These are phyloP conservation scores for Rhamphomyia laevipes DNA, from an alignment of 2,888 invertebrate species.

Conservation along the genomic window DNA sequence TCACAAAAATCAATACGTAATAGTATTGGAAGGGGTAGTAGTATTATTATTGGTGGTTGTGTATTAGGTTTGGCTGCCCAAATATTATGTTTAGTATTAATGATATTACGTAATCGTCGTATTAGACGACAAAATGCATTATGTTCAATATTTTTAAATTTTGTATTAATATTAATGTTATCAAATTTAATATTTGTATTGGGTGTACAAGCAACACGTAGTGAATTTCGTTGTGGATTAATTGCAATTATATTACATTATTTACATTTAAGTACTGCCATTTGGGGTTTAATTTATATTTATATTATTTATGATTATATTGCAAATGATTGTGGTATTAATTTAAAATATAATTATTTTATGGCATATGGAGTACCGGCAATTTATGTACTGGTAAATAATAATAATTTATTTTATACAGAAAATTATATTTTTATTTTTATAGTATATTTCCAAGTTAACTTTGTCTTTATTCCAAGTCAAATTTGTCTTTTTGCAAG, in stretches of 20 bases:
- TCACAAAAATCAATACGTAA: conserved; percentile 39
- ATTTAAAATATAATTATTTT: conserved; percentile 47
- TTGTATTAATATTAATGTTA: conserved; percentile 47
- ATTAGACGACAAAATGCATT: conserved; percentile 17
- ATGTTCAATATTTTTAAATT: conserved; percentile 46
- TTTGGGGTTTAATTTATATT: conserved; percentile 57
- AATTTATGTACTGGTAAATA: conserved; percentile 52
- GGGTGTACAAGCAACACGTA: conserved; percentile 55
- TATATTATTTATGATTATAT: conserved; percentile 49
- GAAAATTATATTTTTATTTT: neutral
- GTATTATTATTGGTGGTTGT: conserved; percentile 40
- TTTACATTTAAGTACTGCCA: conserved; percentile 53
- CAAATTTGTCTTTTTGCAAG: too few relatives aligned
- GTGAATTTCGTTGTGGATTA: conserved; percentile 51
- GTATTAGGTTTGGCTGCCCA: conserved; percentile 42
- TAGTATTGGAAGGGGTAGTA: conserved; percentile 43
- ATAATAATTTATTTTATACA: conserved; percentile 3
- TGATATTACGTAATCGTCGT: conserved; percentile 15
- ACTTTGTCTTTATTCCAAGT: too few relatives aligned
- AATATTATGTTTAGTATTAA: conserved; percentile 38
- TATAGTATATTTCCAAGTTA: too few relatives aligned
- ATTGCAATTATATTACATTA: conserved; percentile 58
- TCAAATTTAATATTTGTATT: conserved; percentile 53
- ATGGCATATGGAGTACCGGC: conserved; percentile 52
- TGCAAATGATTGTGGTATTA: conserved; percentile 38